Percentiles rank a stretch among this genome's conserved stretches.
Evolutionary conservation across 2,888 invertebrate genomes (phyloP).

Genomic region (Stenodema calcarata): DNA sequence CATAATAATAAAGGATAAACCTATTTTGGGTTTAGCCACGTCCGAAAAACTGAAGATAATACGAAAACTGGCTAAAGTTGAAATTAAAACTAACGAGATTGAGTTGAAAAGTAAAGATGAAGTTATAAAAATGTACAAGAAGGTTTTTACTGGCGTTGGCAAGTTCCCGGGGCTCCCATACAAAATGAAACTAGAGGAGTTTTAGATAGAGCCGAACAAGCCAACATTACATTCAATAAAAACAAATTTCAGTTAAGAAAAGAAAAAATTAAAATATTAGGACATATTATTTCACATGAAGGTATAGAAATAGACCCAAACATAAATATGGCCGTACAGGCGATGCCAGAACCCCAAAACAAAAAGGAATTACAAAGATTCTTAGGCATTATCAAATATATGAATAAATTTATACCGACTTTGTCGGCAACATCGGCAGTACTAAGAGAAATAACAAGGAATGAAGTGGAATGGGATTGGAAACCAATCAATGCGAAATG

Average conservation of each 20-base stretch:
- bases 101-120: too few relatives aligned
- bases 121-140: background rate
- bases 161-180: conserved; percentile 37
- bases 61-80: too few relatives aligned
- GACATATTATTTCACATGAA: too few relatives aligned
- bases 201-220: background rate
- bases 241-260: background rate
- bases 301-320: too few relatives aligned
- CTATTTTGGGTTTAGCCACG: too few relatives aligned
- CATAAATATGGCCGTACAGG: background rate
- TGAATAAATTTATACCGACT: background rate
- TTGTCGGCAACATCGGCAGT: background rate
- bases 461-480: background rate
- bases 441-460: background rate
- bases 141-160: background rate
- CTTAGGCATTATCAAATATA: background rate
- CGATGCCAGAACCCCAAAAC: too few relatives aligned
- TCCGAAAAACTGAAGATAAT: too few relatives aligned
- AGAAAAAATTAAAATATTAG: background rate
- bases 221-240: background rate
- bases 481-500: background rate
- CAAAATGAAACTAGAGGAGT: conserved; percentile 55
- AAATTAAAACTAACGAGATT: too few relatives aligned
- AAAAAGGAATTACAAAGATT: background rate
- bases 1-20: too few relatives aligned